Percentiles rank a stretch among this genome's conserved stretches.
These are phyloP conservation scores for Leptobrachium ailaonicum DNA, from an alignment of 2,113 vertebrate species.

Conservation along the genomic window DNA sequence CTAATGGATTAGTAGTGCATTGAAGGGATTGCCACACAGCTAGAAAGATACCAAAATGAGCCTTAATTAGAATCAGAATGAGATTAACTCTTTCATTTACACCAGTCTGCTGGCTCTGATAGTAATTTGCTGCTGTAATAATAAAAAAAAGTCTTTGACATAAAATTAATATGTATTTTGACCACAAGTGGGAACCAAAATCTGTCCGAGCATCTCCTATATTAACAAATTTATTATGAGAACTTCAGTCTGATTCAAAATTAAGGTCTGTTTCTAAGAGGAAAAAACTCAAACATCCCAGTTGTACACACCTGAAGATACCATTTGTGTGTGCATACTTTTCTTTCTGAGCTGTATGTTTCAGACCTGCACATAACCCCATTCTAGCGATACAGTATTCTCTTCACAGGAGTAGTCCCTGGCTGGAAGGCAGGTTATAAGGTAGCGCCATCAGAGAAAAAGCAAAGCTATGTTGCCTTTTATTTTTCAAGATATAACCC, in stretches of 20 bases:
- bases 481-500: too few species aligned
- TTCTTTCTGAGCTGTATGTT: conserved; percentile 63
- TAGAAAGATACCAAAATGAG: conserved; percentile 73
- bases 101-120: conserved; percentile 7
- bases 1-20: conserved; percentile 22
- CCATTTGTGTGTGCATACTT: conserved; percentile 82
- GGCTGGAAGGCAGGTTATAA: not conserved
- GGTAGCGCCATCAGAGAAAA: not conserved
- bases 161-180: too few species aligned
- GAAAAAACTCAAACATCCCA: conserved; percentile 84
- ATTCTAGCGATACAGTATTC: too few species aligned
- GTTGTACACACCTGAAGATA: conserved; percentile 98
- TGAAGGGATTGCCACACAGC: conserved; percentile 72
- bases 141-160: not conserved
- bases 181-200: too few species aligned
- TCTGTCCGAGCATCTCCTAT: too few species aligned
- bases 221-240: conserved; percentile 58
- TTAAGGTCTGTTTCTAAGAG: conserved; percentile 85
- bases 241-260: conserved; percentile 88
- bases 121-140: conserved; percentile 37
- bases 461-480: too few species aligned
- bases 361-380: conserved; percentile 11
- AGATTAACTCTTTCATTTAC: conserved; percentile 64
- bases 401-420: too few species aligned
- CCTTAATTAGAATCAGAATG: conserved; percentile 75